These are phyloP conservation scores for Pachymerium ferrugineum DNA, from an alignment of 2,888 invertebrate species.

Conservation along the genomic window DNA sequence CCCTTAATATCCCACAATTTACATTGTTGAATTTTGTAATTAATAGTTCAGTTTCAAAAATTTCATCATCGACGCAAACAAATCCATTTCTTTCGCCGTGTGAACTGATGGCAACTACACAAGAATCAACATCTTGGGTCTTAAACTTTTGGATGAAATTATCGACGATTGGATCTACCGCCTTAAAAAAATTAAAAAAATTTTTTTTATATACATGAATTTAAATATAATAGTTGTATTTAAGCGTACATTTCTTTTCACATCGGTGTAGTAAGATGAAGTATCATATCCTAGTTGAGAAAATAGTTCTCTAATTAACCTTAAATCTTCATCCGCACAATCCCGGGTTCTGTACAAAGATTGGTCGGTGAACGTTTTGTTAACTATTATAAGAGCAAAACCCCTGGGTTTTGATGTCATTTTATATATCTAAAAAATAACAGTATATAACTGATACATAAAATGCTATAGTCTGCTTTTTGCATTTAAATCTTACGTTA, in stretches of 20 bases:
- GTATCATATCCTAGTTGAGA: neutral
- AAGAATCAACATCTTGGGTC: neutral
- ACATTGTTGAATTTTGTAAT: neutral
- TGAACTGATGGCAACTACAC: neutral
- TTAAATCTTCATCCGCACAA: neutral
- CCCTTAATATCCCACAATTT: neutral
- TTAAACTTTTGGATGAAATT: neutral
- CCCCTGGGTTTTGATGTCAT: neutral
- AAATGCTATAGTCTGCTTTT: neutral
- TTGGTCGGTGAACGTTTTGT: neutral
- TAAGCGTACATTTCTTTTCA: neutral
- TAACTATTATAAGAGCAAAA: neutral
- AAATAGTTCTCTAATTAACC: neutral
- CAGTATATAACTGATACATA: neutral
- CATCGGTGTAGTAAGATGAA: neutral
- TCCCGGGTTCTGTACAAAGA: neutral
- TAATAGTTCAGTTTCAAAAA: neutral
- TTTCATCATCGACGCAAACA: neutral
- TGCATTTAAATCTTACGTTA: neutral
- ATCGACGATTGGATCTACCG: neutral
- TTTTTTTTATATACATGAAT: neutral
- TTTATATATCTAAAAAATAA: neutral
- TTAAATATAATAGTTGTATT: neutral
- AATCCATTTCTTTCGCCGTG: neutral
- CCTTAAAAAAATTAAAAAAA: neutral